phyloP scores from a whole-genome alignment of 2,113 vertebrate genomes.

The Lepisosteus oculatus region DNA sequence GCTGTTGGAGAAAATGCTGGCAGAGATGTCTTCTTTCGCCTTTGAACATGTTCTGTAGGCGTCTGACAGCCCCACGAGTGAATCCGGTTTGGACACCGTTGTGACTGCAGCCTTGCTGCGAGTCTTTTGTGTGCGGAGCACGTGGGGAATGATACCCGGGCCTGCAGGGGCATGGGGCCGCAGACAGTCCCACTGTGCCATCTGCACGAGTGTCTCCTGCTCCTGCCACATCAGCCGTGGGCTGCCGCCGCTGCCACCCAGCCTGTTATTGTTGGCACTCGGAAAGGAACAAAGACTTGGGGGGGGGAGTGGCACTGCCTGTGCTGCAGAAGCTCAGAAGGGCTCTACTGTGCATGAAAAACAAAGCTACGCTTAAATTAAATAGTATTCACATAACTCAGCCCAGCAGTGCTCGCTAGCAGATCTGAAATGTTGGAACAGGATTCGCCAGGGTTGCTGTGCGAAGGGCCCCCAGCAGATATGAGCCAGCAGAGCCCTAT shows the following conservation, averaged over 20 bases:
- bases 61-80: neutral
- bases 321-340: slow-evolving; percentile 12
- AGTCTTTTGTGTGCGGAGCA: slow-evolving; percentile 11
- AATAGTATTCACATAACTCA: slow-evolving; percentile 11
- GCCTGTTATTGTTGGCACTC: slow-evolving; percentile 44
- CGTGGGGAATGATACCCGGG: slow-evolving; percentile 14
- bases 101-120: neutral
- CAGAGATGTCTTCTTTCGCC: too few species aligned
- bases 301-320: slow-evolving; percentile 1
- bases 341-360: neutral
- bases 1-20: too few species aligned
- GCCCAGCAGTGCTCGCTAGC: neutral
- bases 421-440: neutral
- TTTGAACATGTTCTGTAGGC: neutral
- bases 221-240: slow-evolving; percentile 25
- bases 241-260: slow-evolving; percentile 29
- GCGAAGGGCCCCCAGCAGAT: slow-evolving; percentile 20
- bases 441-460: neutral
- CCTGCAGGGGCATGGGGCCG: slow-evolving; percentile 34
- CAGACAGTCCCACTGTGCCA: slow-evolving; percentile 35
- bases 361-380: slow-evolving; percentile 1
- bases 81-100: neutral
- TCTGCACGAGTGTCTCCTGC: slow-evolving; percentile 33
- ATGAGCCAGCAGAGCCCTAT: slow-evolving; percentile 13
- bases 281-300: neutral